phyloP scores from a whole-genome alignment of 1,140 invertebrate species.

The Drosophila athabasca region DNA sequence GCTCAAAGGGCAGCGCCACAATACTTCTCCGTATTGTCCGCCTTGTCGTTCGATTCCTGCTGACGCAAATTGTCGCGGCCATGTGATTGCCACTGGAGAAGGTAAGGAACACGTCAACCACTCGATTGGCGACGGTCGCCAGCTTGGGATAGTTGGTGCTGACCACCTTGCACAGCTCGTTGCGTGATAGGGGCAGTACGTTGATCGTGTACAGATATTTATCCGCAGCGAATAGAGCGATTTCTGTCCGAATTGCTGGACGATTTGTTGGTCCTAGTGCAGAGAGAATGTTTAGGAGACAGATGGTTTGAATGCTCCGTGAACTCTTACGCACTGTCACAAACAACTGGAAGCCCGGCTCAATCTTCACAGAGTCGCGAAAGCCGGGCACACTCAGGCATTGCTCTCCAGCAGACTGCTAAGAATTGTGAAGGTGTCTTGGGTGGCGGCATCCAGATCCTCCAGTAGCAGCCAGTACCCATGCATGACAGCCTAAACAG shows the following conservation, averaged over 20 bases:
- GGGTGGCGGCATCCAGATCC: slow-evolving; percentile 96
- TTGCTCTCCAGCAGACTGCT: slow-evolving; percentile 92
- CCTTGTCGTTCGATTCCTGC: slow-evolving; percentile 65
- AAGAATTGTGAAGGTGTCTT: slow-evolving; percentile 95
- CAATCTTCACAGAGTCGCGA: slow-evolving; percentile 90
- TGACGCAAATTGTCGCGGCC: slow-evolving; percentile 83
- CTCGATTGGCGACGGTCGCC: slow-evolving; percentile 89
- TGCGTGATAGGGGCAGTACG: slow-evolving; percentile 90
- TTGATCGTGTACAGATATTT: slow-evolving; percentile 93
- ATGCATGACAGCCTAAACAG: slow-evolving; percentile 89
- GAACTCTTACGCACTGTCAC: slow-evolving; percentile 90
- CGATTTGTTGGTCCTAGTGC: slow-evolving; percentile 84
- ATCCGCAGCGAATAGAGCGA: slow-evolving; percentile 87
- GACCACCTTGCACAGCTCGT: slow-evolving; percentile 89
- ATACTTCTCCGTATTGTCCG: slow-evolving; percentile 70
- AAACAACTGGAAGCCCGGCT: slow-evolving; percentile 95
- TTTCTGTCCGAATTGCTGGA: slow-evolving; percentile 84
- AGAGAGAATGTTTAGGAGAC: too few relatives aligned
- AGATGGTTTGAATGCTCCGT: neutral
- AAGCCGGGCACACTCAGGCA: slow-evolving; percentile 94
- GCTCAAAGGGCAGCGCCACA: slow-evolving; percentile 69
- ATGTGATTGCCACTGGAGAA: slow-evolving; percentile 89
- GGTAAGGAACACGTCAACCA: slow-evolving; percentile 93
- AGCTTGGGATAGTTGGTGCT: slow-evolving; percentile 89
- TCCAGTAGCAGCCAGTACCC: slow-evolving; percentile 97